Conservation (phyloP, 2,888 invertebrate species). For the Andrena hattorfiana region DNA sequence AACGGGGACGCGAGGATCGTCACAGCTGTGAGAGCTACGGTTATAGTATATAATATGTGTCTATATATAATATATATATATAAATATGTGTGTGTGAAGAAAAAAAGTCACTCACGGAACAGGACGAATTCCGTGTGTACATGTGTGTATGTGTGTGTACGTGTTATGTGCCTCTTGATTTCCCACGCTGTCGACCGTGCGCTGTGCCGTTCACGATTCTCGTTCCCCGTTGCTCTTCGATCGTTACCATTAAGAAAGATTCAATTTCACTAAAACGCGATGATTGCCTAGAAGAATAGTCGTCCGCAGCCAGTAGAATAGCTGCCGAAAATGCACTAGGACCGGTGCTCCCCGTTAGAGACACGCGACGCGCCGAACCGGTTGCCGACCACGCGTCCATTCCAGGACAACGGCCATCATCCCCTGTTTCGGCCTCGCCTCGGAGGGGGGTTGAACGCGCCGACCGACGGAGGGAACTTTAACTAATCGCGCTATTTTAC, state of each 20-base stretch:
- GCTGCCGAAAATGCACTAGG: conserved; percentile 67
- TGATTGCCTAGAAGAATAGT: conserved; percentile 78
- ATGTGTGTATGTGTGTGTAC: background rate
- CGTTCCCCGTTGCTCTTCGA: conserved; percentile 23
- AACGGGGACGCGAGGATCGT: background rate
- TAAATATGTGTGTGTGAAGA: background rate
- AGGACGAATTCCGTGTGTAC: background rate
- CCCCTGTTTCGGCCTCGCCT: background rate
- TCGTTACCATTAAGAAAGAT: conserved; percentile 69
- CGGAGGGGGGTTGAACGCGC: background rate
- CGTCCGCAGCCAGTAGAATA: conserved; percentile 58
- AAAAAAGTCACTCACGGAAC: conserved; percentile 37
- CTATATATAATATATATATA: too few species aligned
- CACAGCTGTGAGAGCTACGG: background rate
- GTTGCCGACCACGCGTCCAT: conserved; percentile 35
- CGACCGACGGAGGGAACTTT: conserved; percentile 15
- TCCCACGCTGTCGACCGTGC: conserved; percentile 57
- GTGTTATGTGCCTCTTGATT: conserved; percentile 56
- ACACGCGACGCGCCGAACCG: conserved; percentile 52
- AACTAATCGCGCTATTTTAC: conserved; percentile 32
- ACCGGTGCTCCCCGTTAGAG: conserved; percentile 42
- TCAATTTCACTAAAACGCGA: conserved; percentile 77
- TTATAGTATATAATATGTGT: background rate
- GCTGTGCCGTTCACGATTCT: conserved; percentile 22
- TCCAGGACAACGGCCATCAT: background rate